Base-by-base conservation (phyloP, 1,140 invertebrate species). In the Adoxophyes honmai region DNA sequence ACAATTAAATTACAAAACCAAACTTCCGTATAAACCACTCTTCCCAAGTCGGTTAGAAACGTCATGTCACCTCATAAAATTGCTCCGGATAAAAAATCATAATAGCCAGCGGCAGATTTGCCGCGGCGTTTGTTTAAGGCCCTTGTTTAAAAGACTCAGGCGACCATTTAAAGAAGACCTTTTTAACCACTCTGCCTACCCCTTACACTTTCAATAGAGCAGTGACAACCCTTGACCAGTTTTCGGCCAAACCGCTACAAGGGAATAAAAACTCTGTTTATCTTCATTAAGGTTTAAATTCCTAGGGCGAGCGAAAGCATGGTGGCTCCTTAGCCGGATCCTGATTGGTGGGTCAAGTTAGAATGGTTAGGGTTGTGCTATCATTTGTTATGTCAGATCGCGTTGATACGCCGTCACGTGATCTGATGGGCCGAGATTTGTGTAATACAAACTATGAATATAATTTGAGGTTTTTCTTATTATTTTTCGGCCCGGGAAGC, bases 341-440 rank as follows among this genome's bases (percentile, higher is more conserved):
- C 4, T 15, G 9, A 9, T 35, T 16, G 14, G 14, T 28, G 35
- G 72, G 58, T 73, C 76, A 60, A 8, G 10, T 37, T 68, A 73
- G 9, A 52, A 37, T 75, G 81, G 80, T 63, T 34, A 33, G 53
- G 36, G 61, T 56, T 68, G 52, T 56, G 61, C 55, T 54, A 73
- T 82, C 78, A 81, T 87, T 85, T 83, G 78, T 86, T 81, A 76
- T 77, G 81, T 86, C 81, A 80, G 81, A 86, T 86, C 61, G 52
- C 65, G 53, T 75, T 62, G 81, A 85, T 85, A 80, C 55, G 54
- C 54, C 59, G 72, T 78, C 78, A 73, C 59, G 52, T 54, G 53
- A 39, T 21, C 55, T 80, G 83, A 83, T 79, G 80, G 78, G 78
- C 80, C 64, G 57, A 82, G 82, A 82, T 84, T 84, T 80, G 81